phyloP scores from a whole-genome alignment of 1,140 invertebrate species.

The Neodiprion virginianus region DNA sequence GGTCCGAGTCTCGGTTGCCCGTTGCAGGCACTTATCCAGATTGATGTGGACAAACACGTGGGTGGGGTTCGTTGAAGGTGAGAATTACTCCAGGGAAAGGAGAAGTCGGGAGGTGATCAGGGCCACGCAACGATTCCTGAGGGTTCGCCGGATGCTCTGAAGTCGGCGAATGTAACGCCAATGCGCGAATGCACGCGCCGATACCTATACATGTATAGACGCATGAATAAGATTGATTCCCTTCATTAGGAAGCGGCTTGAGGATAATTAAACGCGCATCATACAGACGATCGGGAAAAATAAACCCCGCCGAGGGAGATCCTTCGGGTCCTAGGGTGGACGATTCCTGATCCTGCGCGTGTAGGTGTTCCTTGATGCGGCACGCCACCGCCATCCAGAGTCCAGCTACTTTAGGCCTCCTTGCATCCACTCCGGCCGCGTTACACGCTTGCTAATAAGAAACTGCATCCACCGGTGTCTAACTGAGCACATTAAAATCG shows the following conservation, averaged over 20 bases:
- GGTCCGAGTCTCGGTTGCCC: neutral
- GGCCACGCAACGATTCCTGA: no score
- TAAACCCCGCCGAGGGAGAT: neutral
- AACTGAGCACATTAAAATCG: constrained; percentile 1
- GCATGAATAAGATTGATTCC: constrained; percentile 3
- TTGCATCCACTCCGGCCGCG: neutral
- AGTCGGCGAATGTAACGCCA: no score
- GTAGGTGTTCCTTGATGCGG: no score
- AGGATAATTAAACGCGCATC: constrained; percentile 2
- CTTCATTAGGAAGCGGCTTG: neutral
- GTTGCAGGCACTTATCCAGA: neutral
- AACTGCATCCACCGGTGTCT: constrained; percentile 3
- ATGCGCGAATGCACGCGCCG: no score
- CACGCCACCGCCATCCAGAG: no score
- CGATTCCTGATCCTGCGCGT: neutral
- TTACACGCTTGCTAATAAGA: constrained; percentile 5
- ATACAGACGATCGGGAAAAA: neutral
- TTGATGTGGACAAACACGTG: neutral
- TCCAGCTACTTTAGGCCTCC: no score
- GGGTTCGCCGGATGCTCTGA: no score
- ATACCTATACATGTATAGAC: no score
- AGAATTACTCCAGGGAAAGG: neutral
- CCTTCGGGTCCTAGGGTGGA: neutral
- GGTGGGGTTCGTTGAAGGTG: neutral
- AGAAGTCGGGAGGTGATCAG: no score